A percentile compares a stretch with the other conserved stretches of the same genome.
These are phyloP conservation scores for Limnephilus lunatus DNA, from an alignment of 2,888 invertebrate species.

Conservation along the genomic window DNA sequence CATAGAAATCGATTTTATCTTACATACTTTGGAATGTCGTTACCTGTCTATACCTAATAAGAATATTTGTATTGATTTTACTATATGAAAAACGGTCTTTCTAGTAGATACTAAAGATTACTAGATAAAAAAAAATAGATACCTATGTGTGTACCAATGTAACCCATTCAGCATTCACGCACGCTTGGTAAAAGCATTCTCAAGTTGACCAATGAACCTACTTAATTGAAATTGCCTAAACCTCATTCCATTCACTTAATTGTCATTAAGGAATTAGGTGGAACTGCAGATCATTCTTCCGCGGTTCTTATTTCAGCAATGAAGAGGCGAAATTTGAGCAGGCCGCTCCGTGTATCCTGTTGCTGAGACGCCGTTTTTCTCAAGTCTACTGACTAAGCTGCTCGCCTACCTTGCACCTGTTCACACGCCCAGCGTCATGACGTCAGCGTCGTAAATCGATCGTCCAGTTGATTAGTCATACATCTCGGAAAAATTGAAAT, in stretches of 20 bases:
- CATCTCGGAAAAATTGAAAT: too few species aligned
- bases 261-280: not conserved
- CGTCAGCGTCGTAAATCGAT: too few species aligned
- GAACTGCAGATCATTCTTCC: not conserved
- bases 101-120: not conserved
- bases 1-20: too few species aligned
- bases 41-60: too few species aligned
- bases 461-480: too few species aligned
- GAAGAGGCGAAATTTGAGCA: not conserved
- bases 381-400: too few species aligned
- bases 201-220: not conserved
- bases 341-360: not conserved
- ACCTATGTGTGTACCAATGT: not conserved
- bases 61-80: too few species aligned
- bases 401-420: not conserved
- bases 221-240: not conserved
- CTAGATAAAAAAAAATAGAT: not conserved
- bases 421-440: not conserved
- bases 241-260: not conserved
- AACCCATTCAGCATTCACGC: not conserved
- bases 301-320: not conserved
- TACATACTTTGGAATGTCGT: too few species aligned
- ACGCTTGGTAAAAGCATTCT: not conserved
- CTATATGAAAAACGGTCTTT: not conserved
- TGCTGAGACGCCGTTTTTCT: not conserved